These are phyloP conservation scores for Leptobrachium ailaonicum DNA, from an alignment of 2,113 vertebrate species.

Conservation along the genomic window DNA sequence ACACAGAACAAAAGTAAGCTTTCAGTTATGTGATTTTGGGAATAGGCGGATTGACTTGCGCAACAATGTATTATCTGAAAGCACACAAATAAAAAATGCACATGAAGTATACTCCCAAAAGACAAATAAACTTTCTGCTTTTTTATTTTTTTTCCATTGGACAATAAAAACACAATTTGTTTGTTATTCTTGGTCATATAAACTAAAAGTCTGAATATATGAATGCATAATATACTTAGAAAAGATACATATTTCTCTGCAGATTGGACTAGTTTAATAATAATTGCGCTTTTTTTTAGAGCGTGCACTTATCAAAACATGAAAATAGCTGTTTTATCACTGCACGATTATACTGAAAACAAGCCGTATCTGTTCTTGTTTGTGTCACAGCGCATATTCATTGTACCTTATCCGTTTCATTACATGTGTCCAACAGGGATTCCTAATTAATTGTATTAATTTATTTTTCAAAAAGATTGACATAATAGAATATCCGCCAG, in stretches of 20 bases:
- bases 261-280: too few relatives aligned
- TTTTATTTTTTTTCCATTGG: too few relatives aligned
- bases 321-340: neutral
- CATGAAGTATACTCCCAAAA: neutral
- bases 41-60: neutral
- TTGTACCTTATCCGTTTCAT: slow-evolving; percentile 28
- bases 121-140: too few relatives aligned
- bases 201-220: too few relatives aligned
- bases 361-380: neutral
- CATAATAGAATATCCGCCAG: slow-evolving; percentile 28
- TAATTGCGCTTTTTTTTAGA: too few relatives aligned
- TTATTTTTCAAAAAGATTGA: slow-evolving; percentile 8
- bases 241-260: too few relatives aligned
- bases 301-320: neutral
- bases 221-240: too few relatives aligned
- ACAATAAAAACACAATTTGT: too few relatives aligned
- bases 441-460: slow-evolving; percentile 45
- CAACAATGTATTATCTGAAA: neutral
- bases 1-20: neutral
- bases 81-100: neutral
- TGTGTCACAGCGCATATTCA: neutral
- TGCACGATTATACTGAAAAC: neutral
- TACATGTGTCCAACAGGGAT: slow-evolving; percentile 24
- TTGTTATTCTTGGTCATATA: too few relatives aligned
- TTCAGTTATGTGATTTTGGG: neutral